Evolutionary conservation across 2,888 invertebrate genomes (phyloP).

Genomic region (Agapostemon virescens): DNA sequence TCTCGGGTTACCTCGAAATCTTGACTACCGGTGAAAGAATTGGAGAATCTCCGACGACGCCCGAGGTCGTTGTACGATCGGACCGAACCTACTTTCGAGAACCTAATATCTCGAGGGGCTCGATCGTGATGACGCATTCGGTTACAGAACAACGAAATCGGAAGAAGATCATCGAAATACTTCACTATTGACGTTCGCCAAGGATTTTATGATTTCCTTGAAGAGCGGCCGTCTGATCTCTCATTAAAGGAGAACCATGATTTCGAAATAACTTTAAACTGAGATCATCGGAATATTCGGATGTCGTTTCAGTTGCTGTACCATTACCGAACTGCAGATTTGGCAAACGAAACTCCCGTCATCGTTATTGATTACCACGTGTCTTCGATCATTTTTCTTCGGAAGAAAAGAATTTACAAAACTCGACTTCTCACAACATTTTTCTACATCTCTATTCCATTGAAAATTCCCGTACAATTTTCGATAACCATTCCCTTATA

Average conservation of each 20-base stretch:
- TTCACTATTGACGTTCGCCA: not conserved
- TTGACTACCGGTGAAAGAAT: constrained; percentile 24
- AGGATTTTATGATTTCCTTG: not conserved
- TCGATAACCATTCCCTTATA: no score
- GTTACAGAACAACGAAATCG: constrained; percentile 22
- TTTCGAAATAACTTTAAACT: constrained; percentile 8
- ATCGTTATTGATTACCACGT: no score
- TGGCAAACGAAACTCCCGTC: no score
- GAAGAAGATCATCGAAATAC: not conserved
- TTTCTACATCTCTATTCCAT: no score
- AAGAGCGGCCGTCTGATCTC: not conserved
- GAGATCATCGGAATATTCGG: constrained; percentile 21
- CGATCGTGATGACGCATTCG: constrained; percentile 31
- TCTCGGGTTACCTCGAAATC: constrained; percentile 2
- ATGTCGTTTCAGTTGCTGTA: not conserved
- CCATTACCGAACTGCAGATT: not conserved
- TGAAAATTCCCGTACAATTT: no score
- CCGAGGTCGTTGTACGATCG: constrained; percentile 36
- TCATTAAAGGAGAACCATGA: not conserved
- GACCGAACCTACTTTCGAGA: constrained; percentile 25
- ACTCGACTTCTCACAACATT: no score
- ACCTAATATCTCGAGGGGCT: constrained; percentile 2
- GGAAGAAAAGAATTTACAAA: no score
- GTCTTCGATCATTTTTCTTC: no score
- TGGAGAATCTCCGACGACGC: constrained; percentile 13